Evolutionary conservation across 2,797 vertebrate genomes (phyloP).

Genomic region (Amphiprion clarkii): DNA sequence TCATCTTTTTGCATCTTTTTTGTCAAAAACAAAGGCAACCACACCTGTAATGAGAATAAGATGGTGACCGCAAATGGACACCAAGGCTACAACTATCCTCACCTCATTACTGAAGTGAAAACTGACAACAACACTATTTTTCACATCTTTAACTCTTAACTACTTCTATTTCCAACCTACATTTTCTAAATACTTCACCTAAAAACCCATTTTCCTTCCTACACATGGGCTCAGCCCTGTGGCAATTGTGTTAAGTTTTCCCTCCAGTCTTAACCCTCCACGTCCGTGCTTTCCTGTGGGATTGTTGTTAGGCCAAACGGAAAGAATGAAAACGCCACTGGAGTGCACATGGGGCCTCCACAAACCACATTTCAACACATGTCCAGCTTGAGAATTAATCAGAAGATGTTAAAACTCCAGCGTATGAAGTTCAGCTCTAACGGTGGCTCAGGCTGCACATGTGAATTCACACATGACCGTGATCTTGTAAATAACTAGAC

Average conservation of each 20-base stretch:
- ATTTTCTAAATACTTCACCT: slow-evolving; percentile 8
- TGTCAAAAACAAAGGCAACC: no score
- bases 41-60: slow-evolving; percentile 21
- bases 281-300: slow-evolving; percentile 62
- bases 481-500: neutral
- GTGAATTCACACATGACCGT: slow-evolving; percentile 2
- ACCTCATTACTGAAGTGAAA: slow-evolving; percentile 2
- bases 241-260: slow-evolving; percentile 50
- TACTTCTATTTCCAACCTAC: no score
- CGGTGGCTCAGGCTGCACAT: neutral
- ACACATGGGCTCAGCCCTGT: slow-evolving; percentile 22
- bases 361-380: slow-evolving; percentile 59
- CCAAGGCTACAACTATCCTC: no score
- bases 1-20: no score
- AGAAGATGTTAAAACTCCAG: slow-evolving; percentile 53
- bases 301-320: slow-evolving; percentile 69
- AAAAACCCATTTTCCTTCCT: slow-evolving; percentile 15
- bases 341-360: slow-evolving; percentile 57
- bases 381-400: slow-evolving; percentile 60
- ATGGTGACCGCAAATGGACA: neutral
- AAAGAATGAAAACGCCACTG: slow-evolving; percentile 68
- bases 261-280: slow-evolving; percentile 59
- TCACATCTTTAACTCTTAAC: neutral
- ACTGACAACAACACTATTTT: slow-evolving; percentile 17
- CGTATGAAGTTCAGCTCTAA: slow-evolving; percentile 29